A percentile compares a stretch with the other conserved stretches of the same genome.
These are phyloP conservation scores for Eupithecia vulgata DNA, from an alignment of 2,888 invertebrate genomes.

Conservation along the genomic window DNA sequence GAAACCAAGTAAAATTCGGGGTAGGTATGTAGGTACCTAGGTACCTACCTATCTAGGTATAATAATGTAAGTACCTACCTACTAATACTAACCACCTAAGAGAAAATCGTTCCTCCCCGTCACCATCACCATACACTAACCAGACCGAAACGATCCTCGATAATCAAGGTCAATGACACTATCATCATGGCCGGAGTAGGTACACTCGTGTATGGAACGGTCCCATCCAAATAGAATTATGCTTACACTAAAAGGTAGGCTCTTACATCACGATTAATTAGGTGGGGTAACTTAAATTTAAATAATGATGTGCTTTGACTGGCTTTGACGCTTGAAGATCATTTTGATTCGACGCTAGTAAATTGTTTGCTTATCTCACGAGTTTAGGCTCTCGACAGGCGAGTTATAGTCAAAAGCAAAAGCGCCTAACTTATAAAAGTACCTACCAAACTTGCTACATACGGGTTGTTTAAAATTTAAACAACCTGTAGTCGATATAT, in stretches of 20 bases:
- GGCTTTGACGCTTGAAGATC: not conserved
- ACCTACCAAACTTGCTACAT: too few relatives aligned
- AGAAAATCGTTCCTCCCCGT: conserved; percentile 46
- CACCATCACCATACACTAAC: conserved; percentile 70
- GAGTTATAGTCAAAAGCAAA: not conserved
- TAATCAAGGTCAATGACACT: conserved; percentile 72
- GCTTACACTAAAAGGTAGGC: not conserved
- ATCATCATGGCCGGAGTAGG: conserved; percentile 49
- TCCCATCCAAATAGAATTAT: not conserved
- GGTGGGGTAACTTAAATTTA: not conserved
- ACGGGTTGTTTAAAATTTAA: too few relatives aligned
- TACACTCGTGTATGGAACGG: conserved; percentile 26
- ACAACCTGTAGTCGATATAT: too few relatives aligned
- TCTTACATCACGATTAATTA: conserved; percentile 14
- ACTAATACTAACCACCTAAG: not conserved
- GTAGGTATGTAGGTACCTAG: too few relatives aligned
- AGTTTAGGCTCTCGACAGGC: not conserved
- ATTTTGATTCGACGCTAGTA: conserved; percentile 2
- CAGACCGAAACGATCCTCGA: conserved; percentile 70
- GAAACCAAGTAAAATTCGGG: too few relatives aligned
- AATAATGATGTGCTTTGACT: not conserved
- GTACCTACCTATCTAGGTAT: too few relatives aligned
- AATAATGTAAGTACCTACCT: not conserved
- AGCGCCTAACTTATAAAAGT: too few relatives aligned
- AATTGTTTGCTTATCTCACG: conserved; percentile 10